Evolutionary conservation across 2,113 vertebrate species (phyloP), one percentile per base, ranked within the genome.

Genomic region (Phyllostomus hastatus): DNA sequence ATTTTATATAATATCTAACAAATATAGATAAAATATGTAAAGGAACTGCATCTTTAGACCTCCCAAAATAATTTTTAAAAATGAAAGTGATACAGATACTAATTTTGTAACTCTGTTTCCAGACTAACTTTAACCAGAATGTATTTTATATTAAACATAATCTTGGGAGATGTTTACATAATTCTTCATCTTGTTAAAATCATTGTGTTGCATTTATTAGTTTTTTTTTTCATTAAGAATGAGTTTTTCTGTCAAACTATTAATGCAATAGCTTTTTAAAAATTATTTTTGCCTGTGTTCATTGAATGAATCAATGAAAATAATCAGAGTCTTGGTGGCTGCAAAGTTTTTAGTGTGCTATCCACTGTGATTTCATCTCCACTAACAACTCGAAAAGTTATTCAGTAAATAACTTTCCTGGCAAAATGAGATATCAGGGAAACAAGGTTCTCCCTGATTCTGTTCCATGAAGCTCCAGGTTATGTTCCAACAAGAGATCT

Each of bases 111-210:
- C 9, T 90, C n/a, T 89, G 11, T 46, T 95, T 84, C 38, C 90
- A 83, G 38, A 91, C 41, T 86, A 82, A 70, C 92, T 86, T 94
- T 86, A 88, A 73, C 43, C 82, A 78, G 67, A 86, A 69, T 95
- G 14, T 90, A 54, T 78, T 89, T 94, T 90, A 70, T 79, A 19
- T 72, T 66, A 87, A 73, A 12, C 43, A 59, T 82, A 83, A 26
- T 88, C 52, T 87, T 90, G 50, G 28, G 31, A 88, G 33, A 38
- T 93, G n/a, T 31, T 90, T 90, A 84, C 3, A 52, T 90, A 69
- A 64, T 82, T 76, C 54, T 79, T 90, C 61, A 72, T 57, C 80
- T 81, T 87, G 26, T 92, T 97, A 72, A 90, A 92, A 80, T 85
- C 15, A 78, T 92, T 96, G 2, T 76, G 14, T 85, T 76, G 7